Base-by-base conservation (phyloP, 2,797 vertebrate genomes). In the Vireo griseus region DNA sequence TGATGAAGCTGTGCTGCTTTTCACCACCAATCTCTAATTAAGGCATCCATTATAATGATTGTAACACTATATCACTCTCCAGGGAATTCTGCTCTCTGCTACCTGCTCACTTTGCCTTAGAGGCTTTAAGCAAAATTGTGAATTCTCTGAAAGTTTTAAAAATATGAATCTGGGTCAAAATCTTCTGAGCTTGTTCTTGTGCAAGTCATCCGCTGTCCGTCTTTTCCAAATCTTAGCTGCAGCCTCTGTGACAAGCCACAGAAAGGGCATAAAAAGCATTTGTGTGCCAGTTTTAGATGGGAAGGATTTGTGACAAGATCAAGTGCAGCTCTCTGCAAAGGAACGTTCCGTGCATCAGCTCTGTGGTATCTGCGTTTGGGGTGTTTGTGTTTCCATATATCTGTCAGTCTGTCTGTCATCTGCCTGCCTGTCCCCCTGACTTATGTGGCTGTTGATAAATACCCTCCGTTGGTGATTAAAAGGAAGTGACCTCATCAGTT, bases 401-500 rank as follows among this genome's bases (percentile, higher is more conserved):
- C 95, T 95, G 95, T 95, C 96, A 94, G 94, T 92, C 94, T 84
- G 84, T 95, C 93, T 96, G 94, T 97, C 94, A 94, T 83, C 88
- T 76, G 80, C 51, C 88, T 42, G 48, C 55, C 79, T 11, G 67
- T 94, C 95, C 94, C 86, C 88, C 80, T 37, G 59, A 89, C 82
- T 95, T 88, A 88, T 39, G 20, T 35, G 35, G 8, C 80, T 48
- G 76, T 76, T 85, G 96, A 95, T 94, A 86, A 94, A 92, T 73
- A 42, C 20, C 59, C 93, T 91, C 92, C 67, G 4, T 12, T 73
- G 94, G 93, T 86, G 87, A 90, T 94, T 95, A 93, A n/a, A 86
- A 95, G 97, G 97, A 98, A 98, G 97, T 98, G 97, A 98, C 97
- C 94, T 98, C 98, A 98, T 90, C 59, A 88, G 88, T 84, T 94